Percentiles rank a stretch among this genome's conserved stretches.
Evolutionary conservation across 1,140 invertebrate species (phyloP).

Genomic region (Phenacoccus solenopsis): DNA sequence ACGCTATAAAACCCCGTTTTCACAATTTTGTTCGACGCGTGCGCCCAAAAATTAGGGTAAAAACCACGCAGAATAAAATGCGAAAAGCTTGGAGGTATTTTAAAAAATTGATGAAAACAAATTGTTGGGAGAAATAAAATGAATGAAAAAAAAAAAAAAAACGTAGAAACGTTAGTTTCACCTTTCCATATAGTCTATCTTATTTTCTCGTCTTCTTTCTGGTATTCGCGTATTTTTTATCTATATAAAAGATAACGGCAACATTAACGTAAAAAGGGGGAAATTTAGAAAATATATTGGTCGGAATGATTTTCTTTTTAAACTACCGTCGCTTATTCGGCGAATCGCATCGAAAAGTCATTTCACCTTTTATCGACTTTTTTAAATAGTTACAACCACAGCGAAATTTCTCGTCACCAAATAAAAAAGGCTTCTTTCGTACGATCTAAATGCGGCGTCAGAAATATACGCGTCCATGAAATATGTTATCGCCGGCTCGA

Average conservation of each 20-base stretch:
- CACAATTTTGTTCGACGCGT: background rate
- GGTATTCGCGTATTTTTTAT: background rate
- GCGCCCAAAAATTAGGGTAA: background rate
- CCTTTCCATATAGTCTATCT: background rate
- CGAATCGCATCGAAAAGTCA: background rate
- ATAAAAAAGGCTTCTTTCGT: too few relatives aligned
- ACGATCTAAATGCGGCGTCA: too few relatives aligned
- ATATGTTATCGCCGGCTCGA: too few relatives aligned
- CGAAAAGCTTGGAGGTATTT: background rate
- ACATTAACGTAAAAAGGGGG: background rate
- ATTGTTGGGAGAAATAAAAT: background rate
- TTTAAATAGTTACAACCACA: background rate
- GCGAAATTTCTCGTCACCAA: background rate
- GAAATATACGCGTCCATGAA: too few relatives aligned
- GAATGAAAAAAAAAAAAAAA: too few relatives aligned
- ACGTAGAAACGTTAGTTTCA: background rate
- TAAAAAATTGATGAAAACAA: constrained; percentile 3
- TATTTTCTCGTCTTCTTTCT: background rate
- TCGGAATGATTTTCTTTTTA: background rate
- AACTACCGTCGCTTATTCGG: background rate
- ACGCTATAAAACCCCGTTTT: background rate
- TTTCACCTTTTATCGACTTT: background rate
- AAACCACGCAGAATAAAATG: background rate
- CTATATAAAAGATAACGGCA: background rate
- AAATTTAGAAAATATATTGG: constrained; percentile 3